A percentile compares a stretch with the other conserved stretches of the same genome.
Conservation (phyloP, 2,888 invertebrate genomes). For the Drosophila falleni region DNA sequence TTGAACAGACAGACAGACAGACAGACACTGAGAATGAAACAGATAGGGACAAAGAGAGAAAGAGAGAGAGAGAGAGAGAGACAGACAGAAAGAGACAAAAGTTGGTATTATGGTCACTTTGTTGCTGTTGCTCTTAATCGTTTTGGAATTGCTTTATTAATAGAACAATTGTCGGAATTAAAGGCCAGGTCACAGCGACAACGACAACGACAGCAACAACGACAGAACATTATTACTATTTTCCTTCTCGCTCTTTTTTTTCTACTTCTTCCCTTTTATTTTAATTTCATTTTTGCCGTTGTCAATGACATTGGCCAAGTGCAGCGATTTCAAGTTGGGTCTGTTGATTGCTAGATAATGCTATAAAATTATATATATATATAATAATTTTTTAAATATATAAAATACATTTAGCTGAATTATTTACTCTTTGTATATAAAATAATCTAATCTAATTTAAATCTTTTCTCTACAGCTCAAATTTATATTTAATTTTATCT, state of each 20-base stretch:
- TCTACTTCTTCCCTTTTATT: neutral
- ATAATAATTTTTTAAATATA: no score
- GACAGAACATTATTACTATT: conserved; percentile 9
- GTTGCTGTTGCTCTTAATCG: conserved; percentile 77
- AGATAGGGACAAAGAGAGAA: neutral
- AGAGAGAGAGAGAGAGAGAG: neutral
- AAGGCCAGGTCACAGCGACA: conserved; percentile 40
- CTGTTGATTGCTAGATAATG: neutral
- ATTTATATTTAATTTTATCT: no score
- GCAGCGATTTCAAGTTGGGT: neutral
- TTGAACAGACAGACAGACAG: conserved; percentile 12
- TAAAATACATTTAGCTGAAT: no score
- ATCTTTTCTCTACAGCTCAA: no score
- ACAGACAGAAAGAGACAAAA: conserved; percentile 3
- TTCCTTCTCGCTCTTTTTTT: conserved; percentile 28
- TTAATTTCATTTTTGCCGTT: conserved; percentile 20
- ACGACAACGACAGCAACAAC: conserved; percentile 3
- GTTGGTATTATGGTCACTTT: conserved; percentile 40
- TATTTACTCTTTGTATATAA: no score
- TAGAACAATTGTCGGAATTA: conserved; percentile 74
- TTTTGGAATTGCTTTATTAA: conserved; percentile 83
- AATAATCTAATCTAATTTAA: no score
- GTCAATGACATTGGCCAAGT: conserved; percentile 12
- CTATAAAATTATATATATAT: no score
- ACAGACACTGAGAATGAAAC: neutral